Conservation (phyloP, 2,797 vertebrate species). For the Gallinago nigripennis region DNA sequence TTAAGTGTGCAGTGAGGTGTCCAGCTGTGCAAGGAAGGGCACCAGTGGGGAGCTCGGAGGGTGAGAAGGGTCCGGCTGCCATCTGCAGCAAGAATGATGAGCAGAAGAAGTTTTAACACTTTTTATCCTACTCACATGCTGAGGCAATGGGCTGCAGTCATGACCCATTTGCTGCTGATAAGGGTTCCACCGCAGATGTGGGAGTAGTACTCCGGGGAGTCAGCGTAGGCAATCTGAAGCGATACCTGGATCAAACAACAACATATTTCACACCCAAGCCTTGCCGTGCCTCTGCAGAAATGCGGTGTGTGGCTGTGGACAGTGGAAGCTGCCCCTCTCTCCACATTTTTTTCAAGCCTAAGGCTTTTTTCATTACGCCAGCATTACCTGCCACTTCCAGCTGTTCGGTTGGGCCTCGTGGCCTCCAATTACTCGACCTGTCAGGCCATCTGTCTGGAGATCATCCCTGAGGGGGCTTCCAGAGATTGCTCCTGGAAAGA, state of each 20-base stretch:
- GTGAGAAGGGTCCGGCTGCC: neutral
- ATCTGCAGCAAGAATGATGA: neutral
- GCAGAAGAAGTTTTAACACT: neutral
- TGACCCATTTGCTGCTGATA: neutral
- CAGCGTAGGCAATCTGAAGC: neutral
- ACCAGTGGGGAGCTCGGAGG: neutral
- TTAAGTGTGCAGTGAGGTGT: neutral
- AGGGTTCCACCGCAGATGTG: neutral
- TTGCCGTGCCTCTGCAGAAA: neutral
- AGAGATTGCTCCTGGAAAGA: neutral
- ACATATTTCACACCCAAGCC: neutral
- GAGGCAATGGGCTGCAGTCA: constrained; percentile 35
- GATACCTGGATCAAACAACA: neutral
- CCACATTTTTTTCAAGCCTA: neutral
- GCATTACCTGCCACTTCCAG: constrained; percentile 45
- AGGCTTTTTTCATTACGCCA: neutral
- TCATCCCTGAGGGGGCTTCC: neutral
- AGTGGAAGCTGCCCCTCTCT: neutral
- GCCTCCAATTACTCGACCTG: neutral
- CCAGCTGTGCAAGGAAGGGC: neutral
- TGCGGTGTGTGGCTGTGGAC: neutral
- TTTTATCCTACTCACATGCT: neutral
- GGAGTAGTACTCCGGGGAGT: rapidly evolving
- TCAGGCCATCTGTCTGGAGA: neutral
- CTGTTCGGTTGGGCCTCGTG: neutral